Percentiles rank a stretch among this genome's conserved stretches.
These are phyloP conservation scores for Phortica variegata DNA, from an alignment of 1,140 invertebrate species.

Conservation along the genomic window DNA sequence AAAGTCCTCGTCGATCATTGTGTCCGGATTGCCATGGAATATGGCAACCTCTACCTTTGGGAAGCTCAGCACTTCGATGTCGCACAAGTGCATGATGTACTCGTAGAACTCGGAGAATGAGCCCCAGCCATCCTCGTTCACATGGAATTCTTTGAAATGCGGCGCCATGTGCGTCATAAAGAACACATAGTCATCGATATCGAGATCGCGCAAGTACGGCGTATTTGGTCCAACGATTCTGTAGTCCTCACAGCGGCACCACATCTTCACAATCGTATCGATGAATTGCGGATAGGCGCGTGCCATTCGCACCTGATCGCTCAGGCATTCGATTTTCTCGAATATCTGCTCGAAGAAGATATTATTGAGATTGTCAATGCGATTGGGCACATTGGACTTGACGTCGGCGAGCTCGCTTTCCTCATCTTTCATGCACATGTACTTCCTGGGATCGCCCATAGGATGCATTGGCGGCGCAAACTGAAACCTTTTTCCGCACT, in stretches of 20 bases:
- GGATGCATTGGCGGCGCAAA: too few species aligned
- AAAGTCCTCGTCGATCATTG: constrained; percentile 33
- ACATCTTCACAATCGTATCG: constrained; percentile 26
- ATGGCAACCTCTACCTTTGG: constrained; percentile 29
- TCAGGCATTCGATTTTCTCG: constrained; percentile 29
- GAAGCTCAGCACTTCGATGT: constrained; percentile 29
- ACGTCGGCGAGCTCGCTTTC: too few species aligned
- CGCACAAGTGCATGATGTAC: constrained; percentile 35
- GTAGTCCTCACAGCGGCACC: constrained; percentile 22
- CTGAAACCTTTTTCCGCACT: too few species aligned
- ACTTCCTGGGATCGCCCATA: too few species aligned
- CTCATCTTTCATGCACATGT: too few species aligned
- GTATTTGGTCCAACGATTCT: constrained; percentile 34
- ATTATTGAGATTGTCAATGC: constrained; percentile 39
- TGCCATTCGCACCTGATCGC: constrained; percentile 43
- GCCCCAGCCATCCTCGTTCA: constrained; percentile 34
- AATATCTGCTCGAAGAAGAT: constrained; percentile 47
- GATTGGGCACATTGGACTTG: constrained; percentile 27
- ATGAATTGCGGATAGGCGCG: constrained; percentile 40
- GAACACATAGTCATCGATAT: constrained; percentile 42
- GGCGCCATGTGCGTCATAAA: constrained; percentile 39
- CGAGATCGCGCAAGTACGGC: constrained; percentile 22
- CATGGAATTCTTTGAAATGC: constrained; percentile 33
- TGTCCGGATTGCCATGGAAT: constrained; percentile 24
- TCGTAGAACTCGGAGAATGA: constrained; percentile 37